Base-by-base conservation (phyloP, 2,113 vertebrate genomes). In the Pachyramphus minor region DNA sequence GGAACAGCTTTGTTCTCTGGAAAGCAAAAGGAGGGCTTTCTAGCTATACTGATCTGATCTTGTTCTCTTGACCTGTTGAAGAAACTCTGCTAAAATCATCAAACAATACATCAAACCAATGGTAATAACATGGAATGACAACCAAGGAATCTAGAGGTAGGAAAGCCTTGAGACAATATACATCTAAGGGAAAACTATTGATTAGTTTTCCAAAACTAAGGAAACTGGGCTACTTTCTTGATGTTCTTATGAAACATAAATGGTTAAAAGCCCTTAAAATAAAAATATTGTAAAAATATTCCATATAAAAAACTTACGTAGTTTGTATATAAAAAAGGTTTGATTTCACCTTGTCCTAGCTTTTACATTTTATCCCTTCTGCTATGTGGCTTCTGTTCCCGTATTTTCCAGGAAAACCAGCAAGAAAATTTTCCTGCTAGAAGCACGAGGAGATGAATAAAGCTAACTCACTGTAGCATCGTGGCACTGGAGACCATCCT, bases 401-500 rank as follows among this genome's bases (percentile, higher is more conserved):
- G 0, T 6, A 7, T 2, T 5, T 31, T 39, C 24, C n/a, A 52
- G 52, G 44, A 89, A 81, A 72, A 33, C 19, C 31, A 62, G 37
- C 25, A 55, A 31, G 52, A 42, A 45, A 41, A 39, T 5, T 7
- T 69, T 64, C 27, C 59, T 41, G 30, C 41, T 60, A 14, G 45
- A 47, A 68, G n/a, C 8, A 47, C 2, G 25, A 41, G 10, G 52
- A 68, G 55, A 37, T 35, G 9, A 50, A 25, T 4, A 5, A 50
- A 53, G 23, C 6, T 8, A 11, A 98, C 98, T 98, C 96, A 98
- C 98, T 95, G 90, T 97, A 97, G 87, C 98, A 98, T 4, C 0
- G 84, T 5, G 97, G 98, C 11, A 74, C 39, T 14, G 98, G 98
- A 39, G 85, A 83, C 98, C 98, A 98, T 80, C 98, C 98, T 64